Conservation (phyloP, 2,797 vertebrate genomes). For the Darevskia nairensis region DNA sequence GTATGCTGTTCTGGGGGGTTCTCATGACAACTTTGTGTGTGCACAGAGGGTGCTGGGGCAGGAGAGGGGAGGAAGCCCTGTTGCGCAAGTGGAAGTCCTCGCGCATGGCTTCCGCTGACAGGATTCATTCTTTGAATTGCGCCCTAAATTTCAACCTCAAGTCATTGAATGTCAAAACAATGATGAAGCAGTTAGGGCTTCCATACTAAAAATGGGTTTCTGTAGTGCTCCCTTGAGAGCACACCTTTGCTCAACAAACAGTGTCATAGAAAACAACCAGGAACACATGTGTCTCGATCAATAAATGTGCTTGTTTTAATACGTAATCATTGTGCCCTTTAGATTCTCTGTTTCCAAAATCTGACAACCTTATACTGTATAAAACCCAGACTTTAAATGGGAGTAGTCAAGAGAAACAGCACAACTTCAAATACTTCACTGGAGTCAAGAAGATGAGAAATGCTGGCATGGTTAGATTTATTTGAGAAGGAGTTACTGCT, state of each 20-base stretch:
- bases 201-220: neutral
- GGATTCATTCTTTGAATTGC: too few relatives aligned
- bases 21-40: too few relatives aligned
- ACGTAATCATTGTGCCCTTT: slow-evolving; percentile 36
- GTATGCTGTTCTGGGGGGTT: too few relatives aligned
- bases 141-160: too few relatives aligned
- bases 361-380: neutral
- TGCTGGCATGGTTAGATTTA: slow-evolving; percentile 7
- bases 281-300: neutral
- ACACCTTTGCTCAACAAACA: neutral
- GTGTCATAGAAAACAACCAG: slow-evolving; percentile 24
- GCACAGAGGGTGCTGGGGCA: too few relatives aligned
- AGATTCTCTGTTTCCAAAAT: slow-evolving; percentile 22
- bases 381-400: slow-evolving; percentile 21
- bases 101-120: too few relatives aligned
- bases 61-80: too few relatives aligned
- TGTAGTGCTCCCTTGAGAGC: neutral
- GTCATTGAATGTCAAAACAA: too few relatives aligned
- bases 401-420: slow-evolving; percentile 25
- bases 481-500: slow-evolving; percentile 6
- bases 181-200: neutral
- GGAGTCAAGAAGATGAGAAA: slow-evolving; percentile 34
- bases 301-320: slow-evolving; percentile 24
- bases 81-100: too few relatives aligned
- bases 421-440: slow-evolving; percentile 11